These are phyloP conservation scores for Marronus borbonicus DNA, from an alignment of 2,888 invertebrate genomes.

Conservation along the genomic window DNA sequence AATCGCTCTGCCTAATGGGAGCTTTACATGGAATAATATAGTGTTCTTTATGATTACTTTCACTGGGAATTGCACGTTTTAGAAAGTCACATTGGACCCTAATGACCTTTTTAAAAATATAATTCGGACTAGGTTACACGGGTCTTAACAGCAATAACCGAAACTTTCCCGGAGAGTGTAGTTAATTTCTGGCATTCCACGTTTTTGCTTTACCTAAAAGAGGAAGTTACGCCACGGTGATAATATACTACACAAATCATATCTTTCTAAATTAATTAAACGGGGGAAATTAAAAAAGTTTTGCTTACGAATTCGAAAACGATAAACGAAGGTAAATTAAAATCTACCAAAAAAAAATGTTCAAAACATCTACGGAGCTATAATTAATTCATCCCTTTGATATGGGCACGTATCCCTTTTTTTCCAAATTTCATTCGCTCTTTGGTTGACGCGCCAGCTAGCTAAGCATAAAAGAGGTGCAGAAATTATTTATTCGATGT, in stretches of 20 bases:
- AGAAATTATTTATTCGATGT: background rate
- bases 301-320: too few relatives aligned
- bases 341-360: background rate
- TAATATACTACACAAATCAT: background rate
- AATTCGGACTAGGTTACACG: constrained; percentile 46
- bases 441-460: background rate
- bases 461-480: constrained; percentile 1
- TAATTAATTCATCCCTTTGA: constrained; percentile 2
- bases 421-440: background rate
- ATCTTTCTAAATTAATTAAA: too few relatives aligned
- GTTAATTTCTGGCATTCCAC: constrained; percentile 42
- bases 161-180: constrained; percentile 47
- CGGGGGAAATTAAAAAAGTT: too few relatives aligned
- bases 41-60: constrained; percentile 45
- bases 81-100: constrained; percentile 43
- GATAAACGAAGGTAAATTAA: background rate
- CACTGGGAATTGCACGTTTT: constrained; percentile 48
- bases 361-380: background rate
- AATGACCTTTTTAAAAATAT: constrained; percentile 52
- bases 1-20: constrained; percentile 28
- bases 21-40: constrained; percentile 17
- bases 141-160: constrained; percentile 50
- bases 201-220: background rate
- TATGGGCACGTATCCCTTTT: background rate
- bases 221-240: background rate